Evolutionary conservation across 2,113 vertebrate genomes (phyloP).

Genomic region (Phrynosoma platyrhinos): DNA sequence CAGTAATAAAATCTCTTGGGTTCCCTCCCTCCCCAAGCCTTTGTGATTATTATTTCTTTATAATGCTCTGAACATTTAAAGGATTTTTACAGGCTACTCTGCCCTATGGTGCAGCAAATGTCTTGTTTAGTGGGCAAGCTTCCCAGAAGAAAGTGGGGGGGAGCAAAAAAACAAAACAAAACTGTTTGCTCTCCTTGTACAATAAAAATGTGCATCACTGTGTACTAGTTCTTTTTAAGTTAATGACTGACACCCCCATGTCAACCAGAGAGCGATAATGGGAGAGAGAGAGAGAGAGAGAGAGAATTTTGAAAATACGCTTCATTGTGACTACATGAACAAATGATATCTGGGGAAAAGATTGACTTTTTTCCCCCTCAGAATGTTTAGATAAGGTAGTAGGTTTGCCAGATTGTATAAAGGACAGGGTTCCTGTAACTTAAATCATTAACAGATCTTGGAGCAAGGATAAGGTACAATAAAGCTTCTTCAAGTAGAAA

Average conservation of each 20-base stretch:
- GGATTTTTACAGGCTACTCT: conserved; percentile 1
- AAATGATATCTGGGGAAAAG: background rate
- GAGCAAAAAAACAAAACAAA: background rate
- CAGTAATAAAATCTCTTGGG: background rate
- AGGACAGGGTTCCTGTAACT: background rate
- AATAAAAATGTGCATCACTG: background rate
- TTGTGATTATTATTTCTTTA: conserved; percentile 17
- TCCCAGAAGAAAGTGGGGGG: background rate
- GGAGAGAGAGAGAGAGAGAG: background rate
- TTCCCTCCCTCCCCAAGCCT: background rate
- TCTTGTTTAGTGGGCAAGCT: conserved; percentile 15
- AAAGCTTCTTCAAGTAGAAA: no score
- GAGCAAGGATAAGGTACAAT: no score
- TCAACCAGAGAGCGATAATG: background rate
- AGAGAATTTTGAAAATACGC: background rate
- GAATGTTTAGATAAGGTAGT: background rate
- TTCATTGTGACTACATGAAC: background rate
- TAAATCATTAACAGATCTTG: no score
- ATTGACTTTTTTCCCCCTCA: background rate
- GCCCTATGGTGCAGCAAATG: conserved; percentile 20
- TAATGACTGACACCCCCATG: background rate
- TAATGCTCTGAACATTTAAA: conserved; percentile 11
- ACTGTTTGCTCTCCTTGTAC: background rate
- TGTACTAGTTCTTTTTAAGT: background rate
- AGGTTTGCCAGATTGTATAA: no score